Percentiles rank a stretch among this genome's conserved stretches.
Evolutionary conservation across 2,113 vertebrate genomes (phyloP).

Genomic region (Crotalus viridis): DNA sequence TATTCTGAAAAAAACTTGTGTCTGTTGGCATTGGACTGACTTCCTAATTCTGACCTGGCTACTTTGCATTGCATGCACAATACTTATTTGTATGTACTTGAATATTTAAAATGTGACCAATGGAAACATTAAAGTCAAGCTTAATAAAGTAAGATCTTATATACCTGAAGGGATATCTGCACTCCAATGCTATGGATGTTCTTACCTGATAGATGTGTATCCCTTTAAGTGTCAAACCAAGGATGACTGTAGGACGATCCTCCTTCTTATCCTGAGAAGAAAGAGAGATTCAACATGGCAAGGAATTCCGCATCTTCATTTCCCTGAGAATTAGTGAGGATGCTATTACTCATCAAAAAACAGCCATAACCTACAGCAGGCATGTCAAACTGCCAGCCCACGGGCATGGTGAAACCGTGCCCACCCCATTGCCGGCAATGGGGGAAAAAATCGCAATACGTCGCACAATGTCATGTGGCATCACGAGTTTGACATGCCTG

Average conservation of each 20-base stretch:
- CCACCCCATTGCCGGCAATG: too few relatives aligned
- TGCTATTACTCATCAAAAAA: neutral
- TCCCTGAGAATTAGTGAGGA: neutral
- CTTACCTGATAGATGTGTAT: slow-evolving; percentile 91
- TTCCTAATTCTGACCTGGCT: neutral
- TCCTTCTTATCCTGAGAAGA: slow-evolving; percentile 86
- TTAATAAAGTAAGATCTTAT: neutral
- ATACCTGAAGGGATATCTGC: neutral
- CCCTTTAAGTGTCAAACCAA: slow-evolving; percentile 87
- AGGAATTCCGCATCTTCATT: neutral
- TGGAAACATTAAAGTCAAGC: neutral
- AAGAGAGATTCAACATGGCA: neutral
- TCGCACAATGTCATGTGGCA: fast-evolving
- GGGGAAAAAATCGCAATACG: too few relatives aligned
- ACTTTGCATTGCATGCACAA: neutral
- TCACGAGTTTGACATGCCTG: too few relatives aligned
- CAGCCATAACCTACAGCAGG: neutral
- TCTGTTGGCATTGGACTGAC: neutral
- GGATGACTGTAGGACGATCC: slow-evolving; percentile 77
- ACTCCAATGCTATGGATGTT: slow-evolving; percentile 10
- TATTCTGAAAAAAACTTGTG: neutral
- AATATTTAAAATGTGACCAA: neutral
- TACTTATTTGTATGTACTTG: neutral
- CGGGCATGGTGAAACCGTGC: too few relatives aligned
- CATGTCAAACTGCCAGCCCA: too few relatives aligned